Percentiles rank a stretch among this genome's conserved stretches.
phyloP scores from a whole-genome alignment of 53 echinoderm and acorn worm species.

The Astropecten irregularis region DNA sequence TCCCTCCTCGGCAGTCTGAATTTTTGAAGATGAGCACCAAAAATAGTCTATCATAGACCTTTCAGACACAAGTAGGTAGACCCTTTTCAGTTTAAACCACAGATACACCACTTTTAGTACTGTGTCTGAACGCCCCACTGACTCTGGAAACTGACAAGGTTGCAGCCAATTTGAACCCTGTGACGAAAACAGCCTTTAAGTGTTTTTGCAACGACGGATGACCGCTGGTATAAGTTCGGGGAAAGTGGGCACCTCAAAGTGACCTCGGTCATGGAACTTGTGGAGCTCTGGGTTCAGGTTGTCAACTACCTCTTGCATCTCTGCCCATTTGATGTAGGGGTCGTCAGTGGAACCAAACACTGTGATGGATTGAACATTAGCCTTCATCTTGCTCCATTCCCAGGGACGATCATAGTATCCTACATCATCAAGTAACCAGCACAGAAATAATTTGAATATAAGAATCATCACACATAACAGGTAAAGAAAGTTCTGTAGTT shows the following conservation, averaged over 20 bases:
- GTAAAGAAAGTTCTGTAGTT: too few species aligned
- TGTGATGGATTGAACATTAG: constrained; percentile 51
- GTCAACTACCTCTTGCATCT: constrained; percentile 64
- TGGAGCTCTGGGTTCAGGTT: constrained; percentile 57
- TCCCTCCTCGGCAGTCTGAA: too few species aligned
- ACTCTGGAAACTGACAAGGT: neutral
- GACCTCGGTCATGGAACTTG: constrained; percentile 59
- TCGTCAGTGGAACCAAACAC: constrained; percentile 66
- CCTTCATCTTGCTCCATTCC: constrained; percentile 69
- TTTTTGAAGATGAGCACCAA: too few species aligned
- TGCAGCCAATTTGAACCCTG: neutral
- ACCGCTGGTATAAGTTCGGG: constrained; percentile 53
- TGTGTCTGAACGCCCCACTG: too few species aligned
- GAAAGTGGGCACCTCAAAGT: constrained; percentile 57
- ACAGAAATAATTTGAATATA: too few species aligned
- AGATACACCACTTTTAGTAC: too few species aligned
- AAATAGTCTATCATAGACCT: neutral
- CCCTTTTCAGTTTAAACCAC: too few species aligned
- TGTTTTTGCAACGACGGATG: neutral
- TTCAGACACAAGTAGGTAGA: too few species aligned
- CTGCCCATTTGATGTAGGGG: constrained; percentile 67
- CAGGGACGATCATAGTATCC: constrained; percentile 68
- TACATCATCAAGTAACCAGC: neutral
- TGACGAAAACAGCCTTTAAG: neutral
- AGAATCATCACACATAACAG: too few species aligned